Base-by-base conservation (phyloP, 2,797 vertebrate species). In the Phalloptychus januarius region DNA sequence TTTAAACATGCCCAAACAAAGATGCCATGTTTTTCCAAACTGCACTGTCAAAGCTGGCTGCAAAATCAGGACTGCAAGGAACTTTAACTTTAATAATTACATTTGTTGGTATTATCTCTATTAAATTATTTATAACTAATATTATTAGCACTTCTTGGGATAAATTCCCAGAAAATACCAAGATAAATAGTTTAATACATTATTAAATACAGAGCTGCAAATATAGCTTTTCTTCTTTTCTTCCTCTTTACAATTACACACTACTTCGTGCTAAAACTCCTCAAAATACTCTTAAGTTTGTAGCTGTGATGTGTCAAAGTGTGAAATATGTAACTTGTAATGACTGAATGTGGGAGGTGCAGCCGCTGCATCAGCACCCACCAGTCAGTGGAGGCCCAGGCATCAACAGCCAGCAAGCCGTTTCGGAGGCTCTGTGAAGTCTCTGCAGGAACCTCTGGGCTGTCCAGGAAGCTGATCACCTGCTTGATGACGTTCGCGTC, bases 351-450 rank as follows among this genome's bases (percentile, higher is more conserved):
- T 56, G 11, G 11, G n/a, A 28, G 25, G 25, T 5, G 25, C 25
- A 12, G 56, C 56, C 2, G n/a, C 56, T 6, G n/a, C 20, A 5
- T 16, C 33, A 61, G 1, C 0, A 89, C 97, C 89, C 85, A 99
- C 98, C 98, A 99, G 82, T 99, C 97, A 11, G 96, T 93, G 52
- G 97, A 95, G 83, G 97, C 97, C 98, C 98, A 99, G 2, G 93
- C 87, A 72, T 98, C 97, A 7, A 99, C 94, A 0, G 97, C 97
- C 81, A 96, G 86, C 6, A 99, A 88, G 31, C 98, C 98, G 0
- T 85, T 94, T 76, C 95, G 95, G 80, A 99, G 95, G 77, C 95
- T 97, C 93, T 97, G 97, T 85, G 97, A 93, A 1, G 96, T 96
- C 83, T 99, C 98, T 38, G 92, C 83, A 11, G 97, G 96, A 65